Base-by-base conservation (phyloP, 2,113 vertebrate species). In the Tamias sibiricus region DNA sequence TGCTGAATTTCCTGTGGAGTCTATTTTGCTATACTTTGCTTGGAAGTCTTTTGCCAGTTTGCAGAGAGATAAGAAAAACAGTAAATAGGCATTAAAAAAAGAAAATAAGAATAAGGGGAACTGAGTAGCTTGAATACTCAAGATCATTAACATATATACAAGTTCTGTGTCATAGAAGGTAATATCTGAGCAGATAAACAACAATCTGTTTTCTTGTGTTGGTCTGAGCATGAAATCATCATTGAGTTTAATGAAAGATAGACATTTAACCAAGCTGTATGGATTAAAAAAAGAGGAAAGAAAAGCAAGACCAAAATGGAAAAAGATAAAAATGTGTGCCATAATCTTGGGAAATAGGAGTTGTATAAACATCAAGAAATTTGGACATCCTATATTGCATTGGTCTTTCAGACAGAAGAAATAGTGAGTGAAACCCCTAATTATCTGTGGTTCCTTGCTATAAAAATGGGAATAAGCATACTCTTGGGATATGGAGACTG, bases 1-100 rank as follows among this genome's bases (percentile, higher is more conserved):
- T 74, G 72, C 77, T 91, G 89, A 82, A 59, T 97, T 97, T 96
- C 86, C 96, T 95, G 69, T 84, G 42, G 72, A 71, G 47, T 74
- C 69, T 94, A n/a, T 95, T 97, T 95, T 91, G 62, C 42, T 81
- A 22, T 74, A 64, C n/a, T 91, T 94, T 94, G 68, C 64, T 94
- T 93, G 47, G 40, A 93, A 93, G 59, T 85, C 54, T 94, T 95
- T 96, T 85, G 91, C 22, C 47, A 40, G 81, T 94, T 91, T 95
- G 68, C 16, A 79, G 66, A 80, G 90, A 90, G 42, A 62, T 72
- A 24, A 81, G 30, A 26, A 40, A 30, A 64, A 71, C 84, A 83
- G 52, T 87, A 94, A 89, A 74, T 20, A 91, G 14, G 13, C 49
- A 52, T 35, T 35, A 4, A 49, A 95, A 91, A 81, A 92, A n/a